These are phyloP conservation scores for Chondrilla cf. caribensis DNA, from an alignment of 37 sponge, comb jelly and placozoan genomes.

Conservation along the genomic window DNA sequence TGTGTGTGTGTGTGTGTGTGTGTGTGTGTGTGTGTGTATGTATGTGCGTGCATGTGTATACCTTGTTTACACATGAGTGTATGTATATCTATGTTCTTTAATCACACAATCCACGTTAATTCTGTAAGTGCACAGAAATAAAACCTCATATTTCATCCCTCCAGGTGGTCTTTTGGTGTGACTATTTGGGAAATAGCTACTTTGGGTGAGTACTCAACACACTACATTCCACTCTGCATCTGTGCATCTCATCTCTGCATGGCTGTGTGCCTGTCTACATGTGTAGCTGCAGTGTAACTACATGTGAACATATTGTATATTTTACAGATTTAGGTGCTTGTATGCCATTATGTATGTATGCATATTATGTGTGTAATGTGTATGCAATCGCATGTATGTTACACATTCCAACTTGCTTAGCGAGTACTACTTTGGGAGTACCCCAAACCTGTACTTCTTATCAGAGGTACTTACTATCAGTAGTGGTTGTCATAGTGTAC, in stretches of 20 bases:
- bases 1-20: no score
- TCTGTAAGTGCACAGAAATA: background rate
- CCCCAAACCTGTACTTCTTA: no score
- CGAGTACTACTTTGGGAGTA: no score
- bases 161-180: slow-evolving; percentile 71
- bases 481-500: no score
- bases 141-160: background rate
- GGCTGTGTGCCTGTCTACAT: background rate
- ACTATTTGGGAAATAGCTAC: slow-evolving; percentile 75
- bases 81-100: background rate
- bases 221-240: no score
- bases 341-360: no score
- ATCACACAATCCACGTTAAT: background rate
- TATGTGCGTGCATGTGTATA: no score
- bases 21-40: background rate
- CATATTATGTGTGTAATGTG: no score
- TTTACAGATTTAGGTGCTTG: background rate
- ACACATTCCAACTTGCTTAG: no score
- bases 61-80: background rate
- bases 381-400: no score
- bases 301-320: slow-evolving; percentile 1
- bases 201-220: slow-evolving; percentile 34
- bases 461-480: no score
- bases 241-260: background rate
- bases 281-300: no score